A percentile compares a stretch with the other conserved stretches of the same genome.
phyloP scores from a whole-genome alignment of 2,888 invertebrate species.

The Clistopyga incitator region DNA sequence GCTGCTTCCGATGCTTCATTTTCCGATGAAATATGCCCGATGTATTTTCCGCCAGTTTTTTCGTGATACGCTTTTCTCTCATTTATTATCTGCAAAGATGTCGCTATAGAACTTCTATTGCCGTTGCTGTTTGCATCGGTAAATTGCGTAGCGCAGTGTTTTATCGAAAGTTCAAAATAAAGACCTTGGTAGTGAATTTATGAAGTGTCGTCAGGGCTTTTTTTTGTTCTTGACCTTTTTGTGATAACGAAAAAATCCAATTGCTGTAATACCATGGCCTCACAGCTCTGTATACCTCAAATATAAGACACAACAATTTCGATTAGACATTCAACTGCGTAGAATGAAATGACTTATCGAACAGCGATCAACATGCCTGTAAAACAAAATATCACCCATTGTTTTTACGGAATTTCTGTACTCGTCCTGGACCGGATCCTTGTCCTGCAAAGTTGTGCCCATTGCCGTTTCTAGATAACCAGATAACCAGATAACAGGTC shows the following conservation, averaged over 20 bases:
- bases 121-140: no score
- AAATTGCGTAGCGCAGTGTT: background rate
- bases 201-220: conserved; percentile 58
- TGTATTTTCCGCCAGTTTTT: conserved; percentile 54
- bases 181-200: conserved; percentile 65
- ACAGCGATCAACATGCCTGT: conserved; percentile 46
- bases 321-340: background rate
- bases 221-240: conserved; percentile 44
- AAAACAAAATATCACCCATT: conserved; percentile 57
- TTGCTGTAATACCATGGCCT: conserved; percentile 63
- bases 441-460: conserved; percentile 64
- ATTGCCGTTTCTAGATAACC: conserved; percentile 67
- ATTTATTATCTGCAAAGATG: conserved; percentile 60
- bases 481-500: no score
- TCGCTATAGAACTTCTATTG: background rate
- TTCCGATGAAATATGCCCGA: conserved; percentile 26
- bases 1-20: conserved; percentile 4
- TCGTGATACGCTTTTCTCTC: conserved; percentile 66
- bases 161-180: background rate
- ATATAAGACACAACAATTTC: background rate
- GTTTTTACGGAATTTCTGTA: conserved; percentile 62
- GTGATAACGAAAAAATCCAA: conserved; percentile 58
- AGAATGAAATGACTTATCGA: background rate
- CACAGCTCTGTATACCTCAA: conserved; percentile 45
- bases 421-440: conserved; percentile 53